Evolutionary conservation across 2,113 vertebrate genomes (phyloP), one percentile per base, ranked within the genome.

Genomic region (Dasyornis broadbenti): DNA sequence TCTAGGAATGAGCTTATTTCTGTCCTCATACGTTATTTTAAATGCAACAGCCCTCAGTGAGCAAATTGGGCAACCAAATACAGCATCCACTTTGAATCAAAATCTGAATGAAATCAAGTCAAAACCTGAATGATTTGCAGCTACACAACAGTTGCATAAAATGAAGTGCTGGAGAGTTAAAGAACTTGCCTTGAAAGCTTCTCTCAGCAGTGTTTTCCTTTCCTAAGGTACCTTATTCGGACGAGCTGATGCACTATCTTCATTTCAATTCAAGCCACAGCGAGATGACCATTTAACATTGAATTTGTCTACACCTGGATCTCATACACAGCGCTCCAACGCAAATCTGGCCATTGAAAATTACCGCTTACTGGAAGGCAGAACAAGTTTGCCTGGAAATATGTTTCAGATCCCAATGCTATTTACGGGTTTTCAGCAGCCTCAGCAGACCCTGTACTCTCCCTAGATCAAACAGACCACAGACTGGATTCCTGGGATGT

Each of bases 391-490:
- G 12, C 49, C 76, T 90, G 37, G 72, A 90, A 95, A 95, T 82
- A 57, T 24, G 65, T 90, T 96, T 92, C 52, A 60, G 88, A 94
- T 90, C 76, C 82, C 79, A 60, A 13, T 22, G 49, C 44, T 89
- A 47, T 87, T 89, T 70, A 87, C 23, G 24, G 80, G 53, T 63
- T 95, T 96, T 57, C 72, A 76, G 70, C 79, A 92, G 60, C 44
- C 52, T 70, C 16, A 4, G 68, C 8, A 6, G 64, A 75, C 52
- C 47, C 52, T 69, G 75, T 44, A 52, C 56, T 57, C 76, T 94
- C 59, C 49, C 69, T 64, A 89, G 76, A 96, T 96, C 93, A 96
- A 96, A 96, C n/a, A 93, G 83, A 93, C 82, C 94, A 93, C 31
- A 9, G 66, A 14, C 40, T 56, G 50, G 82, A 95, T 95, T 96